Base-by-base conservation (phyloP, 2,113 vertebrate genomes). In the Etheostoma spectabile region DNA sequence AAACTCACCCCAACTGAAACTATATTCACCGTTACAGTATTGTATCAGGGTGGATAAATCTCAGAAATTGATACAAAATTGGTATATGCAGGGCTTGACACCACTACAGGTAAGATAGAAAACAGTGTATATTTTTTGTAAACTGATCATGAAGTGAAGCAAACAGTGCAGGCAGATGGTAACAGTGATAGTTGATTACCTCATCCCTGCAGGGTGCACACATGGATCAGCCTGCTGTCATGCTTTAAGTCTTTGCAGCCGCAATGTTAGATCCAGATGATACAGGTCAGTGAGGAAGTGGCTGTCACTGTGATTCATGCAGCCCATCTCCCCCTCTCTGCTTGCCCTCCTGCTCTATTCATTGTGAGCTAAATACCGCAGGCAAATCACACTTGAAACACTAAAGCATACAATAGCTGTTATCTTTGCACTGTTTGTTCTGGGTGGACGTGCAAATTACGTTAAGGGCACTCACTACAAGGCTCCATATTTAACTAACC, bases 201-300 rank as follows among this genome's bases (percentile, higher is more conserved):
- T 69, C 49, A 38, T 59, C 33, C 76, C 84, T 71, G 14, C 64
- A 15, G 86, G 73, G 24, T 38, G 55, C 24, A 48, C 74, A 85
- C 70, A 80, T 51, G 80, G 82, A 80, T 18, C 75, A 52, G 80
- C 57, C 86, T 79, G 86, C 89, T 80, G 76, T 65, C 79, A 16
- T 16, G 83, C 73, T 77, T 60, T 19, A 42, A 57, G 72, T 62
- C 77, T 64, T 24, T n/a, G 38, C 33, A 62, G 66, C 51, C 61
- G 61, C 72, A 61, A 45, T 13, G 30, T 4, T 30, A 61, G 63
- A 89, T 46, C 35, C 83, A 70, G 56, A 85, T 75, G 82, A 83
- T 15, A 85, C 84, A 86, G 84, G 86, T 88, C 89, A 91, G 19
- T 19, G 76, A 84, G 87, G 77, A 80, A 63, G 74, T 15, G 74